Evolutionary conservation across 2,797 vertebrate species (phyloP).

Genomic region (Phoeniculus purpureus): DNA sequence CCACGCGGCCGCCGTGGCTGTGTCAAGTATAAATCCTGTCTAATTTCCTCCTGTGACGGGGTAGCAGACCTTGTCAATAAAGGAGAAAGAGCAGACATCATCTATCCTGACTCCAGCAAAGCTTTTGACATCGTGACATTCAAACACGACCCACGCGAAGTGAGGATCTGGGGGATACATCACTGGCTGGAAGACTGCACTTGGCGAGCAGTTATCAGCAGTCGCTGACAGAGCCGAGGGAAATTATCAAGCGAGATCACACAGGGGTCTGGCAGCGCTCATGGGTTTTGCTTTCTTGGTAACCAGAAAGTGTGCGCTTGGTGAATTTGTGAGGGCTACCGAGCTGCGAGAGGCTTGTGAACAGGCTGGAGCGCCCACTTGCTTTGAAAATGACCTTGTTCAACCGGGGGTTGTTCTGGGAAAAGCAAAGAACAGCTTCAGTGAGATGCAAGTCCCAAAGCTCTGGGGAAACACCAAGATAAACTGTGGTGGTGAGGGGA

Average conservation of each 20-base stretch:
- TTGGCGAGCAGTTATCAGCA: background rate
- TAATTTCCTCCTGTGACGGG: conserved; percentile 49
- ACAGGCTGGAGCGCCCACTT: background rate
- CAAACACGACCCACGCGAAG: background rate
- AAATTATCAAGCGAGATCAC: background rate
- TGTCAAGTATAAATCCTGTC: conserved; percentile 58
- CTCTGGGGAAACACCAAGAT: background rate
- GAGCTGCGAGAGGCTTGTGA: background rate
- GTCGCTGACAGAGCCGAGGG: background rate
- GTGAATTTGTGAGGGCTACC: background rate
- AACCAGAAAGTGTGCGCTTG: background rate
- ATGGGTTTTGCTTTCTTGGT: background rate
- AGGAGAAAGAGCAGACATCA: conserved; percentile 63
- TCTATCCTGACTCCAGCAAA: conserved; percentile 59
- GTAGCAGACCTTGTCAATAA: conserved; percentile 61
- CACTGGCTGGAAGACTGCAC: conserved; percentile 6
- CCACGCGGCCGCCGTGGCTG: conserved; percentile 16
- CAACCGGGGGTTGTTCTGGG: background rate
- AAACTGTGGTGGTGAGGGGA: background rate
- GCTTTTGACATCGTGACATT: conserved; percentile 54
- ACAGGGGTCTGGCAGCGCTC: conserved; percentile 1
- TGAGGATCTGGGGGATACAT: conserved; percentile 6
- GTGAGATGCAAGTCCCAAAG: conserved; percentile 2
- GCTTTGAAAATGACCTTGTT: background rate
- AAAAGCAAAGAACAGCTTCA: background rate